Conservation (phyloP, 2,888 invertebrate species). For the Ectropis crepuscularia region DNA sequence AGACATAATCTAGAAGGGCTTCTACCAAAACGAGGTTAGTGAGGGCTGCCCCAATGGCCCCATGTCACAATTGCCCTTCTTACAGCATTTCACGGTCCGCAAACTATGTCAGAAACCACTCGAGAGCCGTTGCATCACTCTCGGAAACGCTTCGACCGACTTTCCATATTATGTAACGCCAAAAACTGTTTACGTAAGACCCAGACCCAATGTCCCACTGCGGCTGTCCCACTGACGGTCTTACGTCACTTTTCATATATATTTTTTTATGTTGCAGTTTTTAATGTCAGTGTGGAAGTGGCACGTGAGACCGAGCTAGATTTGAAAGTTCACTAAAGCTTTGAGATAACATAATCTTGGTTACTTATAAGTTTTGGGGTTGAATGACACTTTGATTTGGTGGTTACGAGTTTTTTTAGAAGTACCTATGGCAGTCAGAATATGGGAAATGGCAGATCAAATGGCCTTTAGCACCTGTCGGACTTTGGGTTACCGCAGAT, state of each 20-base stretch:
- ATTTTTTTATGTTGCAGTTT: constrained; percentile 67
- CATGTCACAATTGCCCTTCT: constrained; percentile 40
- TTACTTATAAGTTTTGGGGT: constrained; percentile 5
- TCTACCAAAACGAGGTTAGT: not conserved
- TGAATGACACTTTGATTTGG: not conserved
- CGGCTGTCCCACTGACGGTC: constrained; percentile 68
- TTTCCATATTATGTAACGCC: constrained; percentile 76
- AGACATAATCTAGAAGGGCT: not conserved
- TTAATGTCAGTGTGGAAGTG: constrained; percentile 64
- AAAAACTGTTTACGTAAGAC: constrained; percentile 72
- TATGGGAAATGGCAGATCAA: too few species aligned
- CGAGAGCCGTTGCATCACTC: constrained; percentile 61
- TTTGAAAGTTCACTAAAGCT: constrained; percentile 25
- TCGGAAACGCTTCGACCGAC: constrained; percentile 78
- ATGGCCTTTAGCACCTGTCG: too few species aligned
- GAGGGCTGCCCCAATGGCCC: constrained; percentile 36
- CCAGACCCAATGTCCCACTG: constrained; percentile 78
- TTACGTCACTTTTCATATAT: constrained; percentile 68
- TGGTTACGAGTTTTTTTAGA: not conserved
- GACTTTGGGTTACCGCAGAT: too few species aligned
- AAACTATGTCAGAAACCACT: constrained; percentile 58
- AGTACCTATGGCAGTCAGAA: not conserved
- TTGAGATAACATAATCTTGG: constrained; percentile 3
- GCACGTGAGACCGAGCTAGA: constrained; percentile 66
- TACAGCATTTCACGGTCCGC: constrained; percentile 56